Percentiles rank a stretch among this genome's conserved stretches.
phyloP scores from a whole-genome alignment of 2,888 invertebrate genomes.

The Cylloceria caligata region DNA sequence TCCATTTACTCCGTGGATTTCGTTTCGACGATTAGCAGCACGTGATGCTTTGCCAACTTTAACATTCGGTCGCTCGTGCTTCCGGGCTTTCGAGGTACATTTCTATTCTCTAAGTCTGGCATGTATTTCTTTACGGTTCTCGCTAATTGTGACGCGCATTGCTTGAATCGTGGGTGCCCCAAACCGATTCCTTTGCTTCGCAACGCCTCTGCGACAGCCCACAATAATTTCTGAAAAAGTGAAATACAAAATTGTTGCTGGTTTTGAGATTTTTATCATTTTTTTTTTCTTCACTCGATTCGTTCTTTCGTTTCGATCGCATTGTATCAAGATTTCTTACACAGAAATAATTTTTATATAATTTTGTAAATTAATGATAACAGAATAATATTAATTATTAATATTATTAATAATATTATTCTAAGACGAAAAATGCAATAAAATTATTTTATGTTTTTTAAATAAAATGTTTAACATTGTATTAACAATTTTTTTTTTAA shows the following conservation, averaged over 20 bases:
- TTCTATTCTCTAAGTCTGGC: conserved; percentile 85
- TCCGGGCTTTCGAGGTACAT: conserved; percentile 85
- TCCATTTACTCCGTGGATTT: conserved; percentile 71
- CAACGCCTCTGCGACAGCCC: conserved; percentile 93
- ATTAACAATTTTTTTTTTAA: too few relatives aligned
- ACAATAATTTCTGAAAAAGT: conserved; percentile 89
- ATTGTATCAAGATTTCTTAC: too few relatives aligned
- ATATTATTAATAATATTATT: too few relatives aligned
- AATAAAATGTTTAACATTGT: too few relatives aligned
- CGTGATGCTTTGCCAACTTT: conserved; percentile 85
- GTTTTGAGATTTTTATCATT: too few relatives aligned
- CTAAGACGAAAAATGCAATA: too few relatives aligned
- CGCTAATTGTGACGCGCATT: conserved; percentile 89
- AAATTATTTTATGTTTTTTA: too few relatives aligned
- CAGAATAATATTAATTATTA: too few relatives aligned
- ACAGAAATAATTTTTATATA: too few relatives aligned
- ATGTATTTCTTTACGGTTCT: conserved; percentile 89
- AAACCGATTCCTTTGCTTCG: conserved; percentile 90
- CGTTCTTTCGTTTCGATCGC: too few relatives aligned
- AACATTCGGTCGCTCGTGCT: conserved; percentile 92
- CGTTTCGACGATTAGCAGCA: conserved; percentile 78
- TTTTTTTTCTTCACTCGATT: not conserved
- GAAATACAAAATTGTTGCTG: not conserved
- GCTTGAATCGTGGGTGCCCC: conserved; percentile 90
- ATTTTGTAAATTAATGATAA: too few relatives aligned